Evolutionary conservation across 2,888 invertebrate species (phyloP).

Genomic region (Euzophera pinguis): DNA sequence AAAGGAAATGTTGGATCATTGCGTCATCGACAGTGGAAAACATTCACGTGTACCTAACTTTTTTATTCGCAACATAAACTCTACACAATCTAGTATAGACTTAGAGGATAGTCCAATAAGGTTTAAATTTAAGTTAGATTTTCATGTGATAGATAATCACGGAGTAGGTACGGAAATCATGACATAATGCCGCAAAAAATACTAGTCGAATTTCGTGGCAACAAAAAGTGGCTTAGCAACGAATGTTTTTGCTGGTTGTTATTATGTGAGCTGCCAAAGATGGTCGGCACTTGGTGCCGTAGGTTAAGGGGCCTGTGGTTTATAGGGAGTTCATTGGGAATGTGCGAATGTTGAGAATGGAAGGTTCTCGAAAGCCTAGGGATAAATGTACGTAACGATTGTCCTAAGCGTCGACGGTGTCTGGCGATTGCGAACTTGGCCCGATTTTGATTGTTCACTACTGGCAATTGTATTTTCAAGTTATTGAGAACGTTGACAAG

Average conservation of each 20-base stretch:
- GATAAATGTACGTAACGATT: no score
- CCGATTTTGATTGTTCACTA: no score
- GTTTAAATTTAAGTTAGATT: background rate
- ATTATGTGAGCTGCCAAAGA: background rate
- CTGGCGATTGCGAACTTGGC: no score
- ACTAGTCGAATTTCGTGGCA: background rate
- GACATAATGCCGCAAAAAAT: conserved; percentile 11
- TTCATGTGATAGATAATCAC: conserved; percentile 2
- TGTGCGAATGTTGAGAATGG: no score
- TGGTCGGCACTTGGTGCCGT: background rate
- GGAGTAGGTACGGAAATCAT: conserved; percentile 3
- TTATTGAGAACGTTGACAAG: no score
- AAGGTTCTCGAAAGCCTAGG: no score
- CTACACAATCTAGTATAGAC: background rate
- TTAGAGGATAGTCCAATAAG: background rate
- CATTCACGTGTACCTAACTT: conserved; percentile 2
- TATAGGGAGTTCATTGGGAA: no score
- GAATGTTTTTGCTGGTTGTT: background rate
- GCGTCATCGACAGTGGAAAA: conserved; percentile 3
- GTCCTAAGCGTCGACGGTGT: no score
- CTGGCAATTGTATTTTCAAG: no score
- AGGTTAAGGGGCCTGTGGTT: no score
- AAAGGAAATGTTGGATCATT: conserved; percentile 1
- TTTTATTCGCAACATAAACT: background rate
- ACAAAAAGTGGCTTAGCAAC: conserved; percentile 9